A percentile compares a stretch with the other conserved stretches of the same genome.
Conservation (phyloP, 2,888 invertebrate genomes). For the Drosophila pegasa region DNA sequence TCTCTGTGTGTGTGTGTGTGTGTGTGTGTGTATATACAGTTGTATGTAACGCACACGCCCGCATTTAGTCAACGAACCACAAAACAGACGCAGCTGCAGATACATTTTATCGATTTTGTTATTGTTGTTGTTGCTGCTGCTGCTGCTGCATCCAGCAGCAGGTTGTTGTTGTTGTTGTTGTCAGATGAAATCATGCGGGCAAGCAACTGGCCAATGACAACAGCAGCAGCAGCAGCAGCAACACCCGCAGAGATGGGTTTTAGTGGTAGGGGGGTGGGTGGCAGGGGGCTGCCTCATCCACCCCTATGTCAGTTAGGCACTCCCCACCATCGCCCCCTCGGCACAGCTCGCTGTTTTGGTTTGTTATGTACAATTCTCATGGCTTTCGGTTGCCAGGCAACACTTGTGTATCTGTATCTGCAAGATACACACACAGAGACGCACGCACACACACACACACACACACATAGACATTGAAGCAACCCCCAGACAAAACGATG, state of each 20-base stretch:
- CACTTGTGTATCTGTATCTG: constrained; percentile 67
- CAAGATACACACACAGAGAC: constrained; percentile 50
- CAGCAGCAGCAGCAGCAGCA: constrained; percentile 30
- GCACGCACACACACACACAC: constrained; percentile 12
- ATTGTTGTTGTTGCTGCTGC: constrained; percentile 45
- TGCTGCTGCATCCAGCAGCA: constrained; percentile 67
- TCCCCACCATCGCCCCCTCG: accelerated
- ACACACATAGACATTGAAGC: constrained; percentile 21
- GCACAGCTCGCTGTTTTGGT: constrained; percentile 62
- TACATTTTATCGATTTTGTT: constrained; percentile 64
- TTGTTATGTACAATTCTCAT: constrained; percentile 80
- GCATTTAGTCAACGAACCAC: constrained; percentile 80
- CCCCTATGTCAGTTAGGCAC: constrained; percentile 33
- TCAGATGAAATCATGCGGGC: constrained; percentile 78
- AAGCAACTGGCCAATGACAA: constrained; percentile 58
- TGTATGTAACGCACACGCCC: constrained; percentile 72
- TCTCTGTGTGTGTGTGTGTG: constrained; percentile 7
- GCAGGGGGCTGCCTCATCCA: constrained; percentile 30
- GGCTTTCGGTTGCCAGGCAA: constrained; percentile 75
- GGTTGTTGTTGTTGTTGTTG: constrained; percentile 47
- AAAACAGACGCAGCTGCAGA: constrained; percentile 62
- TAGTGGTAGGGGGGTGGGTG: neutral
- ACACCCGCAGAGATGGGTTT: constrained; percentile 15
- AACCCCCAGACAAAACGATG: constrained; percentile 54
- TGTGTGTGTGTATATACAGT: constrained; percentile 4